Percentiles rank a stretch among this genome's conserved stretches.
Evolutionary conservation across 2,113 vertebrate species (phyloP).

Genomic region (cattle (Bos taurus)): ARS-UCD2.0 NC_037329.1:16661501-16662000

Average conservation of each 20-base stretch:
- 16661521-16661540: not conserved
- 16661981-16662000: not conserved
- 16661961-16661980: not conserved
- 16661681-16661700: not conserved
- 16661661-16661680: not conserved
- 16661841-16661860: conserved; percentile 14
- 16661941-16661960: not conserved
- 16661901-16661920: not conserved
- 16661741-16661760: conserved; percentile 2
- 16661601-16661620: not conserved
- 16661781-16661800: not conserved
- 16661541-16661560: not conserved
- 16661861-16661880: not conserved
- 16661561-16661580: not conserved
- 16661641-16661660: not conserved
- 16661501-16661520: not conserved
- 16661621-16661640: conserved; percentile 10
- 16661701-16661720: conserved; percentile 1
- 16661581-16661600: not conserved
- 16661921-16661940: not conserved
- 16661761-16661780: not conserved
- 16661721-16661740: not conserved
- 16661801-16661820: not conserved
- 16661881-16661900: not conserved
- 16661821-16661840: not conserved